Conservation (phyloP, 2,888 invertebrate species). For the Oxycera nigricornis region DNA sequence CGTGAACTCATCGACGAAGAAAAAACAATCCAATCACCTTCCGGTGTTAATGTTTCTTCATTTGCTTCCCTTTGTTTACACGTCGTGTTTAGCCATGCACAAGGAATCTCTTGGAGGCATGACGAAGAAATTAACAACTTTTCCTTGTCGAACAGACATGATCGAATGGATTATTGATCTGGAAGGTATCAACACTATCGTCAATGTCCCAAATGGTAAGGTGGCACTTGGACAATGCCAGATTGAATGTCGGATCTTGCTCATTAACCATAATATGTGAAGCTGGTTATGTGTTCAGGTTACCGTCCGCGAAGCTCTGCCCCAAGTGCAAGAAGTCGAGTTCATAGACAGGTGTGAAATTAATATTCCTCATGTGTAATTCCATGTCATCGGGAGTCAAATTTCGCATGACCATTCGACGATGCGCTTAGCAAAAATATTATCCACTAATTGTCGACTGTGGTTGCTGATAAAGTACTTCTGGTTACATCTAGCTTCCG, state of each 20-base stretch:
- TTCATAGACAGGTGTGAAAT: conserved; percentile 19
- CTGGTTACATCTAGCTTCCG: neutral
- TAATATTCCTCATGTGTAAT: conserved; percentile 41
- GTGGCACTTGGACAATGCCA: neutral
- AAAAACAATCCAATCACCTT: conserved; percentile 7
- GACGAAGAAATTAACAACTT: conserved; percentile 15
- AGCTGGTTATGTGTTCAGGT: neutral
- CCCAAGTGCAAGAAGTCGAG: neutral
- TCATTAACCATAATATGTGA: conserved; percentile 2
- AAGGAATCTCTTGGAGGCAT: conserved; percentile 18
- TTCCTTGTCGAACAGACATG: neutral
- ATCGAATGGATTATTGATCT: neutral
- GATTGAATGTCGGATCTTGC: conserved; percentile 8
- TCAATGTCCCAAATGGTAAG: neutral
- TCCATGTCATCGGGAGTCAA: conserved; percentile 41
- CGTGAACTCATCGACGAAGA: neutral
- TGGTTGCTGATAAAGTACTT: neutral
- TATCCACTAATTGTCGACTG: conserved; percentile 12
- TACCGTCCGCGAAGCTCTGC: conserved; percentile 13
- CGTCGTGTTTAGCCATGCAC: neutral
- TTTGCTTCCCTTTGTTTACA: neutral
- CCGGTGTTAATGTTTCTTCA: neutral
- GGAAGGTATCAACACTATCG: neutral
- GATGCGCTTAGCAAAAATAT: neutral
- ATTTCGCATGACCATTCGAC: conserved; percentile 39